phyloP scores from a whole-genome alignment of 2,113 vertebrate species.

The Thermophis baileyi region DNA sequence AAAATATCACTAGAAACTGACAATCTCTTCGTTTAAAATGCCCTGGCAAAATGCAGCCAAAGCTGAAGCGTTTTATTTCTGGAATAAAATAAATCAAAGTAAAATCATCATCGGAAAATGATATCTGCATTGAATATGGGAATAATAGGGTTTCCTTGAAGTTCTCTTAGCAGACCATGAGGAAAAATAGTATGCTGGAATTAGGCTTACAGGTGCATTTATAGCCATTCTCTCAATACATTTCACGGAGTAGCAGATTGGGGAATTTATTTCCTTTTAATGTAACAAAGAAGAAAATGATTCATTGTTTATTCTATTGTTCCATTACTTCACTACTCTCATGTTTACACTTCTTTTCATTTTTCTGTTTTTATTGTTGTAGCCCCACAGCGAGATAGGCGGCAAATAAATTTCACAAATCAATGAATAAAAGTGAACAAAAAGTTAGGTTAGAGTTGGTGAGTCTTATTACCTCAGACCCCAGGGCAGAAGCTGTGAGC shows the following conservation, averaged over 20 bases:
- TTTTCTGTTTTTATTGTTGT: background rate
- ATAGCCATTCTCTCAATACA: background rate
- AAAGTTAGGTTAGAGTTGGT: background rate
- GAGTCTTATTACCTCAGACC: constrained; percentile 83
- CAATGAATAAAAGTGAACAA: background rate
- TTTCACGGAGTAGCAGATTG: background rate
- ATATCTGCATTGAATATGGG: background rate
- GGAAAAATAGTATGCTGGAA: background rate
- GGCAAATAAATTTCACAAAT: background rate
- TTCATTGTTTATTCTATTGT: background rate
- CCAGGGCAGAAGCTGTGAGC: constrained; percentile 93
- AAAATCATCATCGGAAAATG: background rate
- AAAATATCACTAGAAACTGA: background rate
- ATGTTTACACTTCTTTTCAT: no score
- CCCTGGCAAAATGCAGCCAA: background rate
- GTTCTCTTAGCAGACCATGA: background rate
- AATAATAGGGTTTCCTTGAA: background rate
- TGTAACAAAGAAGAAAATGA: background rate
- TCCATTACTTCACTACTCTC: background rate
- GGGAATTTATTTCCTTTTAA: background rate
- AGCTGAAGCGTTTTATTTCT: background rate
- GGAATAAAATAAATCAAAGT: background rate
- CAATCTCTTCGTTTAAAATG: background rate
- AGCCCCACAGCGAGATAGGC: background rate
- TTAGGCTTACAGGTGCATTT: background rate